A percentile compares a stretch with the other conserved stretches of the same genome.
Evolutionary conservation across 2,113 vertebrate species (phyloP).

Genomic region (Erpornis zantholeuca): DNA sequence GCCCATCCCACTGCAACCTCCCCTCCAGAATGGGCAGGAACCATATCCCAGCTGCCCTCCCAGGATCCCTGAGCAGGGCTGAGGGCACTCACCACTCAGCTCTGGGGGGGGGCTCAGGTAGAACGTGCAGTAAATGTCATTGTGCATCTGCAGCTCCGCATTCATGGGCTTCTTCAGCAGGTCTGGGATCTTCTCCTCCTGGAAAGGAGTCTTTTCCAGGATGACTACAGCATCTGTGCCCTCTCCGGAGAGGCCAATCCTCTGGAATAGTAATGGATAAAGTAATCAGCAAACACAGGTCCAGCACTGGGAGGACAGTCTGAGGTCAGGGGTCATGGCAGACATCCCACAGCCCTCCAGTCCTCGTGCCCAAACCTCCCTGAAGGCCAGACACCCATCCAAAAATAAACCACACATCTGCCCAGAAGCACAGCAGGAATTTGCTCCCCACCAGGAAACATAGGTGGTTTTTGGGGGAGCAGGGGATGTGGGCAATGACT

Average conservation of each 20-base stretch:
- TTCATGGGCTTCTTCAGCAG: constrained; percentile 74
- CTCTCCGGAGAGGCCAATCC: constrained; percentile 53
- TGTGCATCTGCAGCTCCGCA: constrained; percentile 82
- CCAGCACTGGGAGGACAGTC: background rate
- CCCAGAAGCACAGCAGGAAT: background rate
- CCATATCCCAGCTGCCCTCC: rapidly evolving
- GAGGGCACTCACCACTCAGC: constrained; percentile 78
- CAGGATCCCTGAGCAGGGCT: rapidly evolving
- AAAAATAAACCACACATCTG: background rate
- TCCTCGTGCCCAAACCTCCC: rapidly evolving
- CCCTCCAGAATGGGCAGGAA: rapidly evolving
- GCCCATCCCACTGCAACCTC: too few species aligned
- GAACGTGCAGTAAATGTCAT: constrained; percentile 94
- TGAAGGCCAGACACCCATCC: background rate
- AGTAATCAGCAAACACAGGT: background rate
- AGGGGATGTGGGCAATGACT: background rate
- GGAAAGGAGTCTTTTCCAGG: constrained; percentile 93
- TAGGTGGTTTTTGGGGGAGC: background rate
- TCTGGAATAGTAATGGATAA: constrained; percentile 43
- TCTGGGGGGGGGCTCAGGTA: constrained; percentile 79
- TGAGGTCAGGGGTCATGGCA: background rate
- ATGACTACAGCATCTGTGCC: constrained; percentile 87
- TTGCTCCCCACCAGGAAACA: background rate
- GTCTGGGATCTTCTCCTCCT: constrained; percentile 76
- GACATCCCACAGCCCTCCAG: rapidly evolving